Evolutionary conservation across 1,140 invertebrate genomes (phyloP).

Genomic region (Amphibalanus amphitrite): DNA sequence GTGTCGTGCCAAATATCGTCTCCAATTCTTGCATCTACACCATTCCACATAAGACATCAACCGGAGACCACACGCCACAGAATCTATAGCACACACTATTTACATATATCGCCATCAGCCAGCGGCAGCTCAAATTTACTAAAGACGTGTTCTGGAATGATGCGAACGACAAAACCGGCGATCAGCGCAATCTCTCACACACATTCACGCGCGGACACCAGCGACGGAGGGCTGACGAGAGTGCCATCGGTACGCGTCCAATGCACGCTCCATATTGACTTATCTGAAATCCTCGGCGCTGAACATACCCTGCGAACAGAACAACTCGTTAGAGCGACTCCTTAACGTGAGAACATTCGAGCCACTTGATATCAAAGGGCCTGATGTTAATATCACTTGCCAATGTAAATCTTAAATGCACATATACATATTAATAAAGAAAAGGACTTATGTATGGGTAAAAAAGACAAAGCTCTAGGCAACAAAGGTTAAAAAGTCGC

Average conservation of each 20-base stretch:
- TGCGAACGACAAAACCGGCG: background rate
- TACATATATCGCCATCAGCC: background rate
- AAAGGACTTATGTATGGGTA: no score
- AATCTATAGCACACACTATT: background rate
- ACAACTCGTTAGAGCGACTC: background rate
- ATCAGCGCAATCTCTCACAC: background rate
- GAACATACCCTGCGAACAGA: background rate
- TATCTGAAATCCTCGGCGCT: background rate
- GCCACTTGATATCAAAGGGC: no score
- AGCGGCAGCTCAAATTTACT: background rate
- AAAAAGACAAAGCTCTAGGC: no score
- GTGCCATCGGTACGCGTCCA: no score
- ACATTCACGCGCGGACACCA: background rate
- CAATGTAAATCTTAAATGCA: no score
- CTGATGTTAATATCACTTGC: no score
- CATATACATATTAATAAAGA: no score
- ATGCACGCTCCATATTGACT: background rate
- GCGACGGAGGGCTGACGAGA: background rate
- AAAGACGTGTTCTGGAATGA: background rate
- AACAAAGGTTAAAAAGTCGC: no score
- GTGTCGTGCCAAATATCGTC: no score
- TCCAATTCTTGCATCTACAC: no score
- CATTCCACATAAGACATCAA: background rate
- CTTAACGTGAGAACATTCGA: no score
- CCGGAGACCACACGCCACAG: background rate